phyloP scores from a whole-genome alignment of 2,797 vertebrate species.

The Phataginus tricuspis region DNA sequence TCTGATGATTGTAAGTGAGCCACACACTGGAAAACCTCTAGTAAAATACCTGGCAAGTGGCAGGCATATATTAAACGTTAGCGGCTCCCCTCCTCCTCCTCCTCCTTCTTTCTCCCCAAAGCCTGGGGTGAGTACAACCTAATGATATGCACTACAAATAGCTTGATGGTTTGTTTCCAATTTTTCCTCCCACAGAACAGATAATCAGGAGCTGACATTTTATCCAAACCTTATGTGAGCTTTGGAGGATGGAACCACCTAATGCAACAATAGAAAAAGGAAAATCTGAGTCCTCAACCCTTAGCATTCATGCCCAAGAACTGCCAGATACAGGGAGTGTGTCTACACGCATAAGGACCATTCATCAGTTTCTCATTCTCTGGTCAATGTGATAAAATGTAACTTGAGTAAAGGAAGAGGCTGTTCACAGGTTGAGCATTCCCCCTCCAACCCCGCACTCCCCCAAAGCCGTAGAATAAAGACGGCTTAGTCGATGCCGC shows the following conservation, averaged over 20 bases:
- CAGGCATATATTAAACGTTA: neutral
- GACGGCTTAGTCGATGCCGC: neutral
- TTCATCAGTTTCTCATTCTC: neutral
- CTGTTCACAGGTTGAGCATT: neutral
- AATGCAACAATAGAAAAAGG: neutral
- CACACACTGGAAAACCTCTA: neutral
- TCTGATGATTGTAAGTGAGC: neutral
- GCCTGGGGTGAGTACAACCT: neutral
- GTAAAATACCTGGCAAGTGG: neutral
- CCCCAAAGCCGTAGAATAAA: neutral
- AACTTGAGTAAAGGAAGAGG: slow-evolving; percentile 44
- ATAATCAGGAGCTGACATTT: slow-evolving; percentile 48
- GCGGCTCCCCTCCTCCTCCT: neutral
- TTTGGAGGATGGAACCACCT: neutral
- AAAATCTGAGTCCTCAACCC: neutral
- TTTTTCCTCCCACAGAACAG: slow-evolving; percentile 41
- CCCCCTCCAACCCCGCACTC: neutral
- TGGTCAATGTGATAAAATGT: neutral
- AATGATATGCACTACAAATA: slow-evolving; percentile 10
- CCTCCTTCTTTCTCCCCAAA: neutral
- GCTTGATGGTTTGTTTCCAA: slow-evolving; percentile 45
- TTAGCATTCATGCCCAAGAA: neutral
- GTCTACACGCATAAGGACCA: neutral
- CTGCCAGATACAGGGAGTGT: neutral
- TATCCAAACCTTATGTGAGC: slow-evolving; percentile 55